A percentile compares a stretch with the other conserved stretches of the same genome.
phyloP scores from a whole-genome alignment of 2,113 vertebrate genomes.

The Bambusicola thoracicus region DNA sequence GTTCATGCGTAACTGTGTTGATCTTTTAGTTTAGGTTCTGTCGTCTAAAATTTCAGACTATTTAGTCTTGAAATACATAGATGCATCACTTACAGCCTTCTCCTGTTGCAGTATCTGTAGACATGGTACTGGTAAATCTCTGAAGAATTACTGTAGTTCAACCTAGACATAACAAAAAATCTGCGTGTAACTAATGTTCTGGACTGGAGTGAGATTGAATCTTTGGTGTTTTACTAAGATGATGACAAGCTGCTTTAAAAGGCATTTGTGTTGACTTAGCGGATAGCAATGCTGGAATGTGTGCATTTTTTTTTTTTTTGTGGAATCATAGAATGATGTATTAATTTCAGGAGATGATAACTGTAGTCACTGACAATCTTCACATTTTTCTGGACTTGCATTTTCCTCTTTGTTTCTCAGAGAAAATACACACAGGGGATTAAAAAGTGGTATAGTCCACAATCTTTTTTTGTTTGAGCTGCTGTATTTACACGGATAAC shows the following conservation, averaged over 20 bases:
- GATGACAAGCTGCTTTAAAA: not conserved
- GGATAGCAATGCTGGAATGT: not conserved
- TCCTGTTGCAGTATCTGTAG: not conserved
- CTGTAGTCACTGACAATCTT: not conserved
- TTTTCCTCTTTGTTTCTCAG: not conserved
- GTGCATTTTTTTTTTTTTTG: not conserved
- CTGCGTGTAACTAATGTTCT: not conserved
- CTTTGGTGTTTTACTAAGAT: not conserved
- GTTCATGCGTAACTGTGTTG: not conserved
- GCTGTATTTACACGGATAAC: not conserved
- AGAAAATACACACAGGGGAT: not conserved
- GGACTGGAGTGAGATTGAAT: not conserved
- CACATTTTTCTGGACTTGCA: not conserved
- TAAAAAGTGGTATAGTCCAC: not conserved
- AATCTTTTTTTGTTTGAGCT: not conserved
- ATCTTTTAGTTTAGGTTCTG: not conserved
- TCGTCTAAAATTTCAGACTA: not conserved
- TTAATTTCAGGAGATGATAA: not conserved
- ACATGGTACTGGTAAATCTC: not conserved
- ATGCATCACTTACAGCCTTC: not conserved
- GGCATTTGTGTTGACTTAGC: not conserved
- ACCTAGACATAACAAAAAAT: not conserved
- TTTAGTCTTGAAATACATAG: not conserved
- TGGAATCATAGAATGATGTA: not conserved
- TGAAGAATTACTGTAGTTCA: slow-evolving; percentile 28